A percentile compares a stretch with the other conserved stretches of the same genome.
Conservation (phyloP, 2,888 invertebrate genomes). For the Boloria selene region DNA sequence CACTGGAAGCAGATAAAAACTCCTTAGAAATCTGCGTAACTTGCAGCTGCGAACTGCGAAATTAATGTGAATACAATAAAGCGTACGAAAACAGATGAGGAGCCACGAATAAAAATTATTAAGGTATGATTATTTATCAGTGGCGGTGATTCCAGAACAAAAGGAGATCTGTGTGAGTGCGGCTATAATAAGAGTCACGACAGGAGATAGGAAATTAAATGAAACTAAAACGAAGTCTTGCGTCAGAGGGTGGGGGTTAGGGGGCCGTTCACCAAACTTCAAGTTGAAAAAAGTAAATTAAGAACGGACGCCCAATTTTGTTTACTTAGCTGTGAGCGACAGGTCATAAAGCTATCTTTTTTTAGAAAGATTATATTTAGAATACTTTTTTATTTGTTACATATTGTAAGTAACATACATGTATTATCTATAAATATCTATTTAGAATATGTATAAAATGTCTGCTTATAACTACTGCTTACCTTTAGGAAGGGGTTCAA, state of each 20-base stretch:
- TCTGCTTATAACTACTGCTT: conserved; percentile 44
- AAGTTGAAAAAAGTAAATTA: conserved; percentile 69
- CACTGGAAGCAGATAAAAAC: conserved; percentile 76
- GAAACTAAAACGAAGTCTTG: conserved; percentile 77
- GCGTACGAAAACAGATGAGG: conserved; percentile 71
- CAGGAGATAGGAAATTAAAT: conserved; percentile 78
- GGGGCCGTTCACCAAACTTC: conserved; percentile 50
- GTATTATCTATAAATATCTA: neutral
- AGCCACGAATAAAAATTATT: conserved; percentile 70
- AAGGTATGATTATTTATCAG: conserved; percentile 69
- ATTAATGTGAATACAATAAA: conserved; percentile 82
- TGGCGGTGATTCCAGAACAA: conserved; percentile 57
- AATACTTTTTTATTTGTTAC: neutral
- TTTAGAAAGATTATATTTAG: neutral
- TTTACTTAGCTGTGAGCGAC: conserved; percentile 57
- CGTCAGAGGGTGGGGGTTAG: conserved; percentile 66
- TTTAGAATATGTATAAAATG: conserved; percentile 1
- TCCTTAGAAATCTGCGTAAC: conserved; percentile 78
- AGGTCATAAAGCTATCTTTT: conserved; percentile 43
- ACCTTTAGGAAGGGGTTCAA: conserved; percentile 81
- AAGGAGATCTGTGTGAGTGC: conserved; percentile 63
- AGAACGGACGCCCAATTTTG: conserved; percentile 64
- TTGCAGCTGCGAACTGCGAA: conserved; percentile 77
- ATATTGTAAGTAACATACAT: neutral
- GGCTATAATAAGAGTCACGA: conserved; percentile 74